Evolutionary conservation across 2,888 invertebrate species (phyloP).

Genomic region (Sesia bembeciformis): DNA sequence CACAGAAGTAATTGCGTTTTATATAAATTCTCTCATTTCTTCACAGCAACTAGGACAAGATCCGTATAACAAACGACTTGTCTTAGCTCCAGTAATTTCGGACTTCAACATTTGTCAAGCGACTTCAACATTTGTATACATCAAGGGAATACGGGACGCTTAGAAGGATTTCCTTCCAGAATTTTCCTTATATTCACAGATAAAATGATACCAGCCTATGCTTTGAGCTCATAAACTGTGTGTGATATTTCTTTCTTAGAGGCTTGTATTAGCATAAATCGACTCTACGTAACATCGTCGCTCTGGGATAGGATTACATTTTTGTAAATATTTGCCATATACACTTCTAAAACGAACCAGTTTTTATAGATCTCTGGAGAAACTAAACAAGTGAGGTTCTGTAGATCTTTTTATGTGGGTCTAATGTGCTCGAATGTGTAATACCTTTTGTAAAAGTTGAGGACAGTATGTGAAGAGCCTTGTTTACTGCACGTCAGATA

Average conservation of each 20-base stretch:
- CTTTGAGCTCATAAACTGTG: neutral
- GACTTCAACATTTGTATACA: neutral
- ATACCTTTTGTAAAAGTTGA: neutral
- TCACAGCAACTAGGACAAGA: too few species aligned
- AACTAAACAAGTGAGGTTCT: neutral
- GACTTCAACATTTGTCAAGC: too few species aligned
- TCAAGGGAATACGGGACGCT: neutral
- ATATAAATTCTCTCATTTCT: too few species aligned
- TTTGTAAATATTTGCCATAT: constrained; percentile 1
- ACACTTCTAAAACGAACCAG: neutral
- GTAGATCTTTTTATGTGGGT: neutral
- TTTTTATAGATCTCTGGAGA: neutral
- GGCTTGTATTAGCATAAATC: constrained; percentile 4
- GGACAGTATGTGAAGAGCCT: neutral
- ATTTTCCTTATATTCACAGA: neutral
- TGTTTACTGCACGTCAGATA: neutral
- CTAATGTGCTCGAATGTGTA: neutral
- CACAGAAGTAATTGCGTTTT: too few species aligned
- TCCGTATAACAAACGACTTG: too few species aligned
- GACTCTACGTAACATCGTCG: neutral
- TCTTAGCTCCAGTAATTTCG: too few species aligned
- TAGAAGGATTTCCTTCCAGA: neutral
- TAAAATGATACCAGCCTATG: neutral
- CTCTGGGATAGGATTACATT: neutral
- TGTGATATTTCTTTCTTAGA: constrained; percentile 1